Evolutionary conservation across 2,797 vertebrate genomes (phyloP).

Genomic region (Trachops cirrhosus): DNA sequence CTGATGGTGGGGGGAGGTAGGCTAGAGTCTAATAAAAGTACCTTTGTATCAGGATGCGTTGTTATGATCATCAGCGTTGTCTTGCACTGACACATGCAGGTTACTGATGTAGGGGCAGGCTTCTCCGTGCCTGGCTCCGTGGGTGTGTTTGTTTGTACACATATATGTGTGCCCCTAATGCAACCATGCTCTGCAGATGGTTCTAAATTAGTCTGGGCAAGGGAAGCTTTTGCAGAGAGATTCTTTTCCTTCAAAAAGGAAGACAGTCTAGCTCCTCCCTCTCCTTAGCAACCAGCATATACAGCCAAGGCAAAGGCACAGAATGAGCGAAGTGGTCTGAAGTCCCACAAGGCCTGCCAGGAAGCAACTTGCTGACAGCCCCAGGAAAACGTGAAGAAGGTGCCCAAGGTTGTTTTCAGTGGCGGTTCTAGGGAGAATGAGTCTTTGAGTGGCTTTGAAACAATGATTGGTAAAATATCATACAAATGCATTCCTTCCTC

Average conservation of each 20-base stretch:
- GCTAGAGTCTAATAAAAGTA: not conserved
- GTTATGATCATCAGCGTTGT: not conserved
- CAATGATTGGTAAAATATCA: not conserved
- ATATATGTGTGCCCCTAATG: conserved; percentile 35
- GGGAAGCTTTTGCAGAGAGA: conserved; percentile 51
- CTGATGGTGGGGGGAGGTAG: not conserved
- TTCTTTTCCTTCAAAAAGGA: conserved; percentile 53
- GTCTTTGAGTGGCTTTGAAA: not conserved
- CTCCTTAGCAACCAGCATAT: conserved; percentile 27
- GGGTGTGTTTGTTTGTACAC: not conserved
- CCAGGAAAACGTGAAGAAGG: not conserved
- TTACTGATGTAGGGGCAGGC: not conserved
- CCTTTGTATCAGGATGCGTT: not conserved
- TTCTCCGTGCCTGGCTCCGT: not conserved
- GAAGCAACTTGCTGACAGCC: not conserved
- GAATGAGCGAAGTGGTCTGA: not conserved
- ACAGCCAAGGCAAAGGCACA: not conserved
- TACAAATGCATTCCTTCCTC: not conserved
- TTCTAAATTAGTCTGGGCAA: conserved; percentile 56
- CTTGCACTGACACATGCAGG: not conserved
- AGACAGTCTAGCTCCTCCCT: conserved; percentile 34
- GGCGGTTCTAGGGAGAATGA: not conserved
- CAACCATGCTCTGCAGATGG: conserved; percentile 74
- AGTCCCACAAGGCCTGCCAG: not conserved
- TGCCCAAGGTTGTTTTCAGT: not conserved